phyloP scores from a whole-genome alignment of 2,113 vertebrate genomes.

The Ailurus styani region DNA sequence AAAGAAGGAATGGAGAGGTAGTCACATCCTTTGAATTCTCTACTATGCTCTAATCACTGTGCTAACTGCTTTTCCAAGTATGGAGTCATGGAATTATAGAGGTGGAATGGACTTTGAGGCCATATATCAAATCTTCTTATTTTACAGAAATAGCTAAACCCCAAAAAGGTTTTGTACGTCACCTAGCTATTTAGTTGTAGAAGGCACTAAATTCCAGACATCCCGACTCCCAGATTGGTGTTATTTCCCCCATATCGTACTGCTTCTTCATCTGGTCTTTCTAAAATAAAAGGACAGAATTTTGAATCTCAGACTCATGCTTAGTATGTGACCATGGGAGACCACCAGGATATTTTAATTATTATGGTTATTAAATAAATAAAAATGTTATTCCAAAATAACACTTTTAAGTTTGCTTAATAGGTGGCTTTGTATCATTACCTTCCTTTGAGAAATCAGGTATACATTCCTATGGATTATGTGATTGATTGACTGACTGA shows the following conservation, averaged over 20 bases:
- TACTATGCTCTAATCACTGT: not conserved
- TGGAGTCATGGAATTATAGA: not conserved
- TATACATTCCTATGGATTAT: not conserved
- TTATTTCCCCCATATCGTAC: not conserved
- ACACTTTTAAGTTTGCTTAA: not conserved
- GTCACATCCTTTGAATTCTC: not conserved
- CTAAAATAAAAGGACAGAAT: not conserved
- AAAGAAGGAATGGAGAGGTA: not conserved
- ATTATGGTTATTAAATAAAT: no score
- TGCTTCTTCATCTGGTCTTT: not conserved
- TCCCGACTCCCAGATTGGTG: not conserved
- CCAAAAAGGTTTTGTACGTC: not conserved
- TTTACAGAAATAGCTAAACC: conserved; percentile 11
- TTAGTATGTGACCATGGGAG: not conserved
- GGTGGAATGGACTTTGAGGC: not conserved
- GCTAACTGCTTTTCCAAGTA: not conserved
- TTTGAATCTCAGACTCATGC: not conserved
- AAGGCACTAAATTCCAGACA: not conserved
- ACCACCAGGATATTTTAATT: not conserved
- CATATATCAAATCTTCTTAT: not conserved
- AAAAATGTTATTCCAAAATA: conserved; percentile 1
- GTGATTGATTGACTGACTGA: not conserved
- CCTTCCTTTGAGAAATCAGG: not conserved
- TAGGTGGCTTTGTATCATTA: not conserved
- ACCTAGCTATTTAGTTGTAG: not conserved